Base-by-base conservation (phyloP, 2,888 invertebrate species). In the Ischnus inquisitorius region DNA sequence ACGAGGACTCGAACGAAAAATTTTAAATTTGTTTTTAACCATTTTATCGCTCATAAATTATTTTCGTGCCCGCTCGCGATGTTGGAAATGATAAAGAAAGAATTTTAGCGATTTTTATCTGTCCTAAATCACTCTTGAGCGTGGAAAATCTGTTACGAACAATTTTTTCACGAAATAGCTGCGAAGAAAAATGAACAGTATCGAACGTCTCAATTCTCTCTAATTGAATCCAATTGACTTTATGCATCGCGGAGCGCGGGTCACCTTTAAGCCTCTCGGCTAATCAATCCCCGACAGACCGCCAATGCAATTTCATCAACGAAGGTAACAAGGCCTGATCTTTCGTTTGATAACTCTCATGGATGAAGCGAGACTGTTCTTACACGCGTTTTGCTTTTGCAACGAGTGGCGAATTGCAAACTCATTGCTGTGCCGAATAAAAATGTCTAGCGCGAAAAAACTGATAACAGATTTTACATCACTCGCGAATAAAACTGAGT, bases 221-320 rank as follows among this genome's bases (percentile, higher is more conserved):
- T 67, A 80, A 80, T 83, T 83, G 69, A 71, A 67, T 68, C 43
- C 77, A 83, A 83, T 83, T 80, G 76, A 60, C 76, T 65, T 46
- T 39, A 22, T 12, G 39, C 48, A 48, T 22, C 10, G 43, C 43
- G 14, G n/a, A 34, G 28, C 65, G 48, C 71, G 22, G 79, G 76
- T 80, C 67, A 79, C 57, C 76, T 80, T 80, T 67, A 28, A 72
- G 62, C 72, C 60, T 67, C 16, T 34, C 28, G 34, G 14, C 51
- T 54, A 71, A 83, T 68, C 54, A 65, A 71, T 77, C 28, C 28
- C 65, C 22, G 64, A 48, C 43, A 69, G 60, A 54, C 54, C 22
- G 22, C 5, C 39, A 28, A 54, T 72, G 76, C 62, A 80, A 72
- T 83, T 77, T 72, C 51, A 71, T 62, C 76, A 67, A 68, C 68